Percentiles rank a stretch among this genome's conserved stretches.
Evolutionary conservation across 2,113 vertebrate genomes (phyloP).

Genomic region (Dromiciops gliroides): DNA sequence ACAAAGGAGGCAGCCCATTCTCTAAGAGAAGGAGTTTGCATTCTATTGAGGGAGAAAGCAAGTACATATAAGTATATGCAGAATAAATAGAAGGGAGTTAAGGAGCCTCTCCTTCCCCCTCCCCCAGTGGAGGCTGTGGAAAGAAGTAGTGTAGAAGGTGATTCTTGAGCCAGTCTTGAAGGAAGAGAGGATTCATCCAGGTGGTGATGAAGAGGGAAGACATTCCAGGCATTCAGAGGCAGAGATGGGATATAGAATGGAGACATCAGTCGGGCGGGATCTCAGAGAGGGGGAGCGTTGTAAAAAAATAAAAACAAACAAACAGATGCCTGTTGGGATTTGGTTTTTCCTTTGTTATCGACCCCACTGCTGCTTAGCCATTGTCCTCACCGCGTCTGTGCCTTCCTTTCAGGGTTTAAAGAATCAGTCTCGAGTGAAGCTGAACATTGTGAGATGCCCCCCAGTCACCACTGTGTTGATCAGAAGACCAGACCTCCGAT

Average conservation of each 20-base stretch:
- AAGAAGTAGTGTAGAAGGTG: neutral
- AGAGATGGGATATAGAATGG: neutral
- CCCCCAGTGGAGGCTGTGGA: neutral
- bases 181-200: neutral
- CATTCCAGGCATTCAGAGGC: neutral
- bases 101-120: neutral
- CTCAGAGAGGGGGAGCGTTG: neutral
- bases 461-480: constrained; percentile 98
- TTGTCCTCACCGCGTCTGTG: rapidly evolving
- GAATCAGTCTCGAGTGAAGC: constrained; percentile 93
- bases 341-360: neutral
- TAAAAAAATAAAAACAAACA: neutral
- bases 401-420: constrained; percentile 90
- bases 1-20: neutral
- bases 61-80: neutral
- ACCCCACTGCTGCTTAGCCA: neutral
- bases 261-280: neutral
- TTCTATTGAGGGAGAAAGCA: neutral
- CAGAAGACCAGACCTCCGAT: constrained; percentile 94
- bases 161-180: neutral
- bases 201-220: neutral
- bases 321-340: neutral
- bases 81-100: neutral
- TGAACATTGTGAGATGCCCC: constrained; percentile 97
- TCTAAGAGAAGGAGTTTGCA: neutral